A percentile compares a stretch with the other conserved stretches of the same genome.
phyloP scores from a whole-genome alignment of 2,113 vertebrate species.

The Nycticebus coucang region DNA sequence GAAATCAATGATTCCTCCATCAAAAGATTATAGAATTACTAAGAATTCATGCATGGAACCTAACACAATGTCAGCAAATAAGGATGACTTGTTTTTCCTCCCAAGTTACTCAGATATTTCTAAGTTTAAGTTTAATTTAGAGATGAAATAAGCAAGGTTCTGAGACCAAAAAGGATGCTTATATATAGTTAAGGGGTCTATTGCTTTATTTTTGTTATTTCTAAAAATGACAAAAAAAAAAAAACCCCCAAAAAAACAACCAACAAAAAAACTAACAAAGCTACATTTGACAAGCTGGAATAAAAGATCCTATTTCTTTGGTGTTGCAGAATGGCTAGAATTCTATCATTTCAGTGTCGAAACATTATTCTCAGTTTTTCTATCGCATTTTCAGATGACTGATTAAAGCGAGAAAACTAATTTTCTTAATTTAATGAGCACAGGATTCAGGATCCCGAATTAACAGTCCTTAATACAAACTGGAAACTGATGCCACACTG shows the following conservation, averaged over 20 bases:
- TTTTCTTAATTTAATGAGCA: background rate
- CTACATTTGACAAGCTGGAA: background rate
- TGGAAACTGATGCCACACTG: background rate
- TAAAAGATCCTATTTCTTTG: background rate
- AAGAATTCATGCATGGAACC: background rate
- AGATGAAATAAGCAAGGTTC: constrained; percentile 13
- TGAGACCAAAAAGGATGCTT: background rate
- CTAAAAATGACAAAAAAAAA: background rate
- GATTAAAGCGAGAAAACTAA: background rate
- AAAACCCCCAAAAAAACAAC: background rate
- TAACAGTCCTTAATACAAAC: background rate
- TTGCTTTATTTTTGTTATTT: background rate
- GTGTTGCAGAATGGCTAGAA: background rate
- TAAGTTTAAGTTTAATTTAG: constrained; percentile 21
- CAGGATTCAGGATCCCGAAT: rapidly evolving
- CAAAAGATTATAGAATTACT: background rate
- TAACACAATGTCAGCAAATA: background rate
- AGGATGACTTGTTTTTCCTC: background rate
- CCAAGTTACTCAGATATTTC: background rate
- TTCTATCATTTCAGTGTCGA: background rate
- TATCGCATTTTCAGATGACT: background rate
- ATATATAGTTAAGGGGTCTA: background rate
- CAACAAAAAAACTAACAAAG: background rate
- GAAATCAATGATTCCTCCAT: background rate
- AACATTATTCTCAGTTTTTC: background rate